Evolutionary conservation across 1,140 invertebrate genomes (phyloP), one percentile per base, ranked within the genome.

Genomic region (Meteorus sp.): DNA sequence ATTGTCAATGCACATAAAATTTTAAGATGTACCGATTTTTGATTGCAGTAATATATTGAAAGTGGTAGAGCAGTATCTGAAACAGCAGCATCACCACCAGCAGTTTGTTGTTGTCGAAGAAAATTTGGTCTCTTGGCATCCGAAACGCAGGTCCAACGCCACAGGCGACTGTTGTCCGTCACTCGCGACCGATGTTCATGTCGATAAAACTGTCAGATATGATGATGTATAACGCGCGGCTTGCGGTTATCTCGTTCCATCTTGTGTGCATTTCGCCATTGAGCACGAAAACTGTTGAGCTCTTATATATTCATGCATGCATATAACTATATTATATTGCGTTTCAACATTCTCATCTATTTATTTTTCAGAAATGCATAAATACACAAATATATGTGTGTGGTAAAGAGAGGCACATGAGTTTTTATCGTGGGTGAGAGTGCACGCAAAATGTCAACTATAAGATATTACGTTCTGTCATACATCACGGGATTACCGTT

Each of bases 201-300:
- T n/a, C n/a, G n/a, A n/a, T n/a, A n/a, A n/a, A 59, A 56, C 53
- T 56, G 41, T 56, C 53, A 56, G 53, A 56, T 52, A 44, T 25
- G 39, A 59, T 52, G 57, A 59, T 59, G 22, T 52, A 59, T 43
- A 47, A 51, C 50, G 23, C 33, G 48, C 57, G 37, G 50, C 57
- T 59, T 59, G 57, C 50, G 19, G 35, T 31, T 52, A 57, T 57
- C 27, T 48, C 13, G 4, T 29, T 33, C 35, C 31, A 20, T 27
- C 15, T 23, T 31, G 17, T 52, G 3, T 8, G 27, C n/a, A 23
- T n/a, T n/a, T 44, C 31, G 20, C 41, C 41, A 56, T 44, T 37
- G 22, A 41, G 20, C 52, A 54, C 53, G 39, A 56, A 56, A 44
- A 56, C 53, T 56, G 53, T 44, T 27, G 52, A 29, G 35, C 35